phyloP scores from a whole-genome alignment of 2,888 invertebrate species.

The Ganaspis brasiliensis region DNA sequence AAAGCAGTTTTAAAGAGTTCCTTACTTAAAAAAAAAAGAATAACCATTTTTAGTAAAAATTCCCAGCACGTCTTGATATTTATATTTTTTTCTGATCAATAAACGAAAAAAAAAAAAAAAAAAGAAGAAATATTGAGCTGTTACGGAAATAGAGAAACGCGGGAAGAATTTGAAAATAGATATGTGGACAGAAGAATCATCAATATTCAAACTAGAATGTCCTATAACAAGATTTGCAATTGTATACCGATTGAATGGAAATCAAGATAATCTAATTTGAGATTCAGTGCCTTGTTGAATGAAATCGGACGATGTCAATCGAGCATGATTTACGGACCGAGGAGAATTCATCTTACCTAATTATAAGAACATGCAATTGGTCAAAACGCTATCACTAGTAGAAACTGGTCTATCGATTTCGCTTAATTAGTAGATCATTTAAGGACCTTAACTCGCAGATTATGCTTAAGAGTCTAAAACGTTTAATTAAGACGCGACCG shows the following conservation, averaged over 20 bases:
- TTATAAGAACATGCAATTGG: constrained; percentile 74
- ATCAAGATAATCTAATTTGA: constrained; percentile 25
- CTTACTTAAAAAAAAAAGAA: no score
- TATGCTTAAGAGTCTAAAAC: constrained; percentile 45
- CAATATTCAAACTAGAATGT: constrained; percentile 23
- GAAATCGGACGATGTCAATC: constrained; percentile 3
- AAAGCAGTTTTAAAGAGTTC: background rate
- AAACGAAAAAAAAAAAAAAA: background rate
- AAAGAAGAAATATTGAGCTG: background rate
- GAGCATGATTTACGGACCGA: constrained; percentile 53
- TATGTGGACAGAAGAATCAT: constrained; percentile 18
- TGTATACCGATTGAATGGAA: constrained; percentile 22
- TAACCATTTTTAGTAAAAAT: background rate
- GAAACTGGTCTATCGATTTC: constrained; percentile 63
- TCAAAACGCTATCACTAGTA: constrained; percentile 74
- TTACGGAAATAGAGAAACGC: constrained; percentile 10
- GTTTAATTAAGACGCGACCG: constrained; percentile 42
- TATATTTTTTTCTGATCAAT: background rate
- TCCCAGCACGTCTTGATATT: background rate
- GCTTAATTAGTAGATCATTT: constrained; percentile 53
- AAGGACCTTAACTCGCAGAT: constrained; percentile 45
- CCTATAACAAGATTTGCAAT: constrained; percentile 34
- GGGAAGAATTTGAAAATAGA: constrained; percentile 16
- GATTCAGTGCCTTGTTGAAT: constrained; percentile 31
- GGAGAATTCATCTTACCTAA: constrained; percentile 62